Evolutionary conservation across 2,113 vertebrate species (phyloP).

Genomic region (Podarcis cretensis): DNA sequence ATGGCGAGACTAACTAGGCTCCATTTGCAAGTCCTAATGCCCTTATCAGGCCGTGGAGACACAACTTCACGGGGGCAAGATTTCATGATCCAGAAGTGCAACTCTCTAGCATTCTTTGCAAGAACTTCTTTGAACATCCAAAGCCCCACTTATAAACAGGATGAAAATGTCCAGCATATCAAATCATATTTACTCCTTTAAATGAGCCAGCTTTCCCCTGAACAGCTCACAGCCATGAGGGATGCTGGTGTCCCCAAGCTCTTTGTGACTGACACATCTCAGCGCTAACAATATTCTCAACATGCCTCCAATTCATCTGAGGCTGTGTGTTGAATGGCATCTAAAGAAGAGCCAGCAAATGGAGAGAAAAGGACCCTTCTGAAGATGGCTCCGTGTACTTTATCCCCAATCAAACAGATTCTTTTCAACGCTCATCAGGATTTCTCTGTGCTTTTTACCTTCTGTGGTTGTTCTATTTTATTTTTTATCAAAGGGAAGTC

Average conservation of each 20-base stretch:
- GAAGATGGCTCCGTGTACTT: neutral
- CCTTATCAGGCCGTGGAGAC: neutral
- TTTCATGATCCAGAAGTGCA: neutral
- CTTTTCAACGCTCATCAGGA: slow-evolving; percentile 39
- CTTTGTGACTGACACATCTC: neutral
- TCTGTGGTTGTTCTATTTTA: slow-evolving; percentile 33
- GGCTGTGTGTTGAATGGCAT: neutral
- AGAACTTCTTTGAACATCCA: neutral
- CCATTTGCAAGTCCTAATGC: too few species aligned
- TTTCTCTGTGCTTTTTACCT: slow-evolving; percentile 35
- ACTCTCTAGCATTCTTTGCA: neutral
- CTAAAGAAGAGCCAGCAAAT: neutral
- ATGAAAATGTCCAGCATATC: neutral
- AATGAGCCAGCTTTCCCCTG: neutral
- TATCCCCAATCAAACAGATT: slow-evolving; percentile 43
- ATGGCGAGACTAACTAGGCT: too few species aligned
- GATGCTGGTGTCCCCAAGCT: neutral
- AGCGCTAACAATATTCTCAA: neutral
- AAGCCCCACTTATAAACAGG: neutral
- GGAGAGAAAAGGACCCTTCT: slow-evolving; percentile 5
- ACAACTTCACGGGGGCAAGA: neutral
- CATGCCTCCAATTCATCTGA: neutral
- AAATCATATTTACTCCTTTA: neutral
- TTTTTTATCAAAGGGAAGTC: slow-evolving; percentile 37
- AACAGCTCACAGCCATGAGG: neutral